Evolutionary conservation across 1,140 invertebrate species (phyloP).

Genomic region (Cyphomyrmex costatus): DNA sequence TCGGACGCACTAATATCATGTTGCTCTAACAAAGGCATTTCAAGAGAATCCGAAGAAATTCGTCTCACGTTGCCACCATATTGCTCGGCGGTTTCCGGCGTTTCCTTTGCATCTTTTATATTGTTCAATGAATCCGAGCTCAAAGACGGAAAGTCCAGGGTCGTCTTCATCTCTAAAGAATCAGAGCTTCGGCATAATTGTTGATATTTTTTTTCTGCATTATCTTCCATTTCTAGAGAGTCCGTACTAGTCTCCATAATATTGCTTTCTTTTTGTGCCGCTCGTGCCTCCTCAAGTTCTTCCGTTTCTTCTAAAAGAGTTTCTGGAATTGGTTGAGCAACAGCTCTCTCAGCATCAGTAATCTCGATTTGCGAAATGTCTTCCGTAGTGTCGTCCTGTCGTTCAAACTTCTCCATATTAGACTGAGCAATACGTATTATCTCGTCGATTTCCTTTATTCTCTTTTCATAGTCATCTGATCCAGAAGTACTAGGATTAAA

Average conservation of each 20-base stretch:
- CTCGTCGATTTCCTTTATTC: conserved; percentile 92
- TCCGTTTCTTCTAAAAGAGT: conserved; percentile 6
- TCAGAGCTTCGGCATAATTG: conserved; percentile 84
- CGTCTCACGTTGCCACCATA: conserved; percentile 78
- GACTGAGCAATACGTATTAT: conserved; percentile 91
- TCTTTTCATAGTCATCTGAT: conserved; percentile 90
- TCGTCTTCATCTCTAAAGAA: conserved; percentile 85
- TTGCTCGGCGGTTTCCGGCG: conserved; percentile 68
- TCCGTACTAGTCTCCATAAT: conserved; percentile 89
- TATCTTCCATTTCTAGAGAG: conserved; percentile 88
- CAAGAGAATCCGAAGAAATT: conserved; percentile 85
- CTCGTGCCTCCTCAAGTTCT: not conserved
- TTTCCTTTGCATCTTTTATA: conserved; percentile 76
- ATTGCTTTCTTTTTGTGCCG: conserved; percentile 76
- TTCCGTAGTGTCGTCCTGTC: conserved; percentile 86
- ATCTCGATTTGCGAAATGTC: conserved; percentile 85
- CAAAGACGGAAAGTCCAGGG: conserved; percentile 84
- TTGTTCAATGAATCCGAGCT: conserved; percentile 86
- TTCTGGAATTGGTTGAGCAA: not conserved
- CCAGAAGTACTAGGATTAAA: conserved; percentile 88
- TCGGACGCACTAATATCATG: conserved; percentile 73
- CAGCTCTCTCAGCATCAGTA: conserved; percentile 79
- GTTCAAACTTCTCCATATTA: conserved; percentile 90
- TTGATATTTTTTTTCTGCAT: conserved; percentile 78
- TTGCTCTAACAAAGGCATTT: conserved; percentile 81